These are phyloP conservation scores for Anguilla megastoma DNA, from an alignment of 2,797 vertebrate species.

Conservation along the genomic window DNA sequence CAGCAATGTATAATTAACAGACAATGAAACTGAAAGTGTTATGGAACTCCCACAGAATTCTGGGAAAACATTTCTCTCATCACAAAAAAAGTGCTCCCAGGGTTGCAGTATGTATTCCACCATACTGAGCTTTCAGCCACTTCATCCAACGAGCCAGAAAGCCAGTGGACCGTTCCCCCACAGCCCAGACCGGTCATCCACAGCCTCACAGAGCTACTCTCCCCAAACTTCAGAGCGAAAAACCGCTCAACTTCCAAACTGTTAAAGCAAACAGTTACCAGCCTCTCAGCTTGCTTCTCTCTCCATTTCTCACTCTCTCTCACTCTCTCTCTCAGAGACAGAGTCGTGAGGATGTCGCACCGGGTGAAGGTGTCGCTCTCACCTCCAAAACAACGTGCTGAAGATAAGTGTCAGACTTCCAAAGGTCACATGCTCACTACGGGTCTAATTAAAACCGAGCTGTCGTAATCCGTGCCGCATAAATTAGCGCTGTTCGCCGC, in stretches of 20 bases:
- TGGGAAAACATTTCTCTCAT: neutral
- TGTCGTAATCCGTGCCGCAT: constrained; percentile 66
- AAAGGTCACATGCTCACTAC: constrained; percentile 68
- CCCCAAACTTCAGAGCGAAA: neutral
- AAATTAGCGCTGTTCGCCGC: constrained; percentile 65
- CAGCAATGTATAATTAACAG: no score
- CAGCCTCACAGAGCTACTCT: neutral
- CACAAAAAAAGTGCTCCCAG: neutral
- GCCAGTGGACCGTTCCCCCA: neutral
- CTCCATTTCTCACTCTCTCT: neutral
- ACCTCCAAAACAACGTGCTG: constrained; percentile 68
- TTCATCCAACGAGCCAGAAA: neutral
- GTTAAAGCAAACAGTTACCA: constrained; percentile 1
- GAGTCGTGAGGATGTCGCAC: constrained; percentile 43
- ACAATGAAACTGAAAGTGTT: no score
- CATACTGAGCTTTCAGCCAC: neutral
- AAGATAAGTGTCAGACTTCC: constrained; percentile 69
- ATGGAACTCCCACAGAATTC: no score
- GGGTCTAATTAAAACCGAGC: constrained; percentile 72
- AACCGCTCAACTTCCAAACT: neutral
- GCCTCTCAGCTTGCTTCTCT: neutral
- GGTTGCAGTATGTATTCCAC: neutral
- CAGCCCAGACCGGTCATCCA: neutral
- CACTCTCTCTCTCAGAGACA: constrained; percentile 15
- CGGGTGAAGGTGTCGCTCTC: constrained; percentile 60